A percentile compares a stretch with the other conserved stretches of the same genome.
Conservation (phyloP, 2,888 invertebrate genomes). For the Chaitophorus viminalis region DNA sequence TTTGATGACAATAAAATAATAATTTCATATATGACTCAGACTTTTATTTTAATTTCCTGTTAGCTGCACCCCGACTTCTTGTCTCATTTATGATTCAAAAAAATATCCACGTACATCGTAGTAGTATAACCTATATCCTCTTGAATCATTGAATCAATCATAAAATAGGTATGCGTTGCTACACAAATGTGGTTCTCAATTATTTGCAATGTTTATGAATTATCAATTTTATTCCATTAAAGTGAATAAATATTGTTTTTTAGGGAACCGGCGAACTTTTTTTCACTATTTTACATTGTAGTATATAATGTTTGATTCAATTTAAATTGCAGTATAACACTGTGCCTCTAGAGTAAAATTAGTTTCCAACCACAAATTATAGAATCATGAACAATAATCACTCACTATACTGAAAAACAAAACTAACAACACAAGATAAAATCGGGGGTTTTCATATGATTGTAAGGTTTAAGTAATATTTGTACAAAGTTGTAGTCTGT, state of each 20-base stretch:
- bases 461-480: conserved; percentile 39
- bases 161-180: neutral
- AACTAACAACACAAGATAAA: conserved; percentile 21
- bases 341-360: neutral
- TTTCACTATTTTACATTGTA: neutral
- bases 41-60: neutral
- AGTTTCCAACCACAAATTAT: conserved; percentile 28
- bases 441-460: conserved; percentile 16
- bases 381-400: conserved; percentile 41
- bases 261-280: neutral
- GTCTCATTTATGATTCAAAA: neutral
- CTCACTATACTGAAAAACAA: conserved; percentile 26
- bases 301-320: neutral
- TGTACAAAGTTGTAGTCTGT: conserved; percentile 33
- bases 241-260: neutral
- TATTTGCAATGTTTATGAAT: neutral
- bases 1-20: neutral
- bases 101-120: neutral
- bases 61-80: neutral
- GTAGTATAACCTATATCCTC: neutral
- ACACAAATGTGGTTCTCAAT: neutral
- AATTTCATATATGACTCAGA: neutral
- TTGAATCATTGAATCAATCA: neutral
- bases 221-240: neutral
- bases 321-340: neutral